phyloP scores from a whole-genome alignment of 1,140 invertebrate genomes.

The Dermatophagoides farinae region DNA sequence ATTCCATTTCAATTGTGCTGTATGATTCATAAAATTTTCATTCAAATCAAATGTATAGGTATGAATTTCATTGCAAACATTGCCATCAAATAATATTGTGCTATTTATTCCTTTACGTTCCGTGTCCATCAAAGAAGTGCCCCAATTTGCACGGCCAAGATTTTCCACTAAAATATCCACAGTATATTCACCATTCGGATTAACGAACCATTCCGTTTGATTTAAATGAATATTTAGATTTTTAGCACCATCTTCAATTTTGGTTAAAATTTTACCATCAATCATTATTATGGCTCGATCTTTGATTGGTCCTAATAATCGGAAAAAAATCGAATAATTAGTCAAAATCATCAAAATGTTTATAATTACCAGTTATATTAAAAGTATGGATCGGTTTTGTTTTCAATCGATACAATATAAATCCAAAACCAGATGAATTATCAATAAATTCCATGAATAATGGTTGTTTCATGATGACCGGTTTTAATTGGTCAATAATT shows the following conservation, averaged over 20 bases:
- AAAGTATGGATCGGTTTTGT: background rate
- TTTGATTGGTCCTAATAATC: background rate
- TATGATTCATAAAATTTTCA: background rate
- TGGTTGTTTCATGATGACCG: background rate
- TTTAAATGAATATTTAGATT: background rate
- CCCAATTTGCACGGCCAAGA: slow-evolving; percentile 17
- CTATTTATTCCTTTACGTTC: slow-evolving; percentile 5
- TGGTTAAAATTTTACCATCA: background rate
- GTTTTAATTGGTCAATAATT: background rate
- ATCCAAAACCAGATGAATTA: background rate
- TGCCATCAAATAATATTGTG: background rate
- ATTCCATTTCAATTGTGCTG: background rate
- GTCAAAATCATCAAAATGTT: background rate
- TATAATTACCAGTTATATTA: slow-evolving; percentile 1
- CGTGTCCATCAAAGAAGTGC: background rate
- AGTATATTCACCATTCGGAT: slow-evolving; percentile 12
- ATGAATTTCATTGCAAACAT: background rate
- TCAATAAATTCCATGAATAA: background rate
- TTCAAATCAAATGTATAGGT: slow-evolving; percentile 8
- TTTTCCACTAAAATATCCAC: slow-evolving; percentile 19
- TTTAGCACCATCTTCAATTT: background rate
- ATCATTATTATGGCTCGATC: slow-evolving; percentile 1
- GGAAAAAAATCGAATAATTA: background rate
- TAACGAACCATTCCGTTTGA: too few relatives aligned
- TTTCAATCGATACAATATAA: background rate